Conservation (phyloP, 2,797 vertebrate species). For the Halcyon badia region DNA sequence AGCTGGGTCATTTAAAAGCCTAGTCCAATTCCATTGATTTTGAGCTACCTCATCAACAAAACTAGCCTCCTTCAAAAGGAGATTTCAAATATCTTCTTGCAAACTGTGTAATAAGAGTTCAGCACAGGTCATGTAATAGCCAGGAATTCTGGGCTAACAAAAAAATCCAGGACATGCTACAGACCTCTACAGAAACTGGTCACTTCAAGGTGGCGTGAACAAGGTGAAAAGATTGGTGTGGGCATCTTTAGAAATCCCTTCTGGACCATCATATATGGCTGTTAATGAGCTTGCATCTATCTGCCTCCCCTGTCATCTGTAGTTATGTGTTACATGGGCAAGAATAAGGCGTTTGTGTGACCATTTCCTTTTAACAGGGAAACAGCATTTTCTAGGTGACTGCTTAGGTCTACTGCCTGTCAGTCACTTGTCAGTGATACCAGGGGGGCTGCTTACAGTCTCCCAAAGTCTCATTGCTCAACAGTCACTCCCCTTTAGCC, state of each 20-base stretch:
- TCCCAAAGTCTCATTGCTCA: background rate
- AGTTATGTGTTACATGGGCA: background rate
- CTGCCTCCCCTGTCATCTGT: background rate
- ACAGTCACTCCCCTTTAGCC: background rate
- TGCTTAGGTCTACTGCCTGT: background rate
- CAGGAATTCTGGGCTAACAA: background rate
- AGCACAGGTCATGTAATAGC: background rate
- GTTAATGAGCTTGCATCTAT: background rate
- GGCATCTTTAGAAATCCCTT: background rate
- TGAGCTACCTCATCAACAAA: background rate
- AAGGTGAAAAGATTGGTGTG: background rate
- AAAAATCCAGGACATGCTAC: background rate
- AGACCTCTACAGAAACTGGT: background rate
- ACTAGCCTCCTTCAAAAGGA: background rate
- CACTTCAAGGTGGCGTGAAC: background rate
- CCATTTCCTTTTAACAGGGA: background rate
- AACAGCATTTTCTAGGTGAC: background rate
- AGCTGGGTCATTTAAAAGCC: background rate
- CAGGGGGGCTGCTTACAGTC: background rate
- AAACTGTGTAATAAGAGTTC: background rate
- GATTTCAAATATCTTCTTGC: background rate
- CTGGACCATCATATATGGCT: background rate
- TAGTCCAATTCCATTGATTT: background rate
- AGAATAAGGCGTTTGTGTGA: background rate
- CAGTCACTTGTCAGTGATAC: background rate